Evolutionary conservation across 1,140 invertebrate genomes (phyloP), one percentile per base, ranked within the genome.

Genomic region (Neelides sp.): DNA sequence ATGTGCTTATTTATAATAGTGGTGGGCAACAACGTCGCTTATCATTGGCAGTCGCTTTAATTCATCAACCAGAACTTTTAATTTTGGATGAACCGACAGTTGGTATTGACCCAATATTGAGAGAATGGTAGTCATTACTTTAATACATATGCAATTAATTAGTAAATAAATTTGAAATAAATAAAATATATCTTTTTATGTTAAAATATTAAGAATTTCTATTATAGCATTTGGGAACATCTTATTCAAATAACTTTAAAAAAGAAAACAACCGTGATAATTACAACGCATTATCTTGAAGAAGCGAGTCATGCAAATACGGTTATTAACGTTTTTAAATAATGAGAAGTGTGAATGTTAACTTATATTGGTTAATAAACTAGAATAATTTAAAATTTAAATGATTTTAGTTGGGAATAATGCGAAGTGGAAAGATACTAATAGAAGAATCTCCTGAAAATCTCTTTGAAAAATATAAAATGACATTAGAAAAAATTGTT

Each of bases 11-110:
- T n/a, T n/a, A n/a, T n/a, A 32, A n/a, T 10, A 56, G 54, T 34
- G 42, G 23, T 22, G 54, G 52, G 4, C 51, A 55, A 28, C 28
- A 41, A 30, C 56, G 74, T 23, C 55, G 73, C 43, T 66, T 72
- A 4, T 73, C 70, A 27, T 67, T 76, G 35, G 71, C 72, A 12
- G 62, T 67, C 4, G 73, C 74, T 26, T 55, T 77, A 27, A 55
- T 77, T 8, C 71, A 75, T 39, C 65, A 72, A 43, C 73, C 74
- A 4, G 64, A 70, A 52, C 58, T 76, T 0, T 54, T 76, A 1
- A 70, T 76, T 30, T 62, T 76, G 15, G 75, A 76, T 62, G 74
- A 76, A 57, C 75, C 75, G 0, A 75, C 74, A 10, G 73, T 75
- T 3, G 74, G 74, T 13, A 71, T 76, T 1, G 74, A 76, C 62